Evolutionary conservation across 2,888 invertebrate genomes (phyloP).

Genomic region (Aporophyla lueneburgensis): DNA sequence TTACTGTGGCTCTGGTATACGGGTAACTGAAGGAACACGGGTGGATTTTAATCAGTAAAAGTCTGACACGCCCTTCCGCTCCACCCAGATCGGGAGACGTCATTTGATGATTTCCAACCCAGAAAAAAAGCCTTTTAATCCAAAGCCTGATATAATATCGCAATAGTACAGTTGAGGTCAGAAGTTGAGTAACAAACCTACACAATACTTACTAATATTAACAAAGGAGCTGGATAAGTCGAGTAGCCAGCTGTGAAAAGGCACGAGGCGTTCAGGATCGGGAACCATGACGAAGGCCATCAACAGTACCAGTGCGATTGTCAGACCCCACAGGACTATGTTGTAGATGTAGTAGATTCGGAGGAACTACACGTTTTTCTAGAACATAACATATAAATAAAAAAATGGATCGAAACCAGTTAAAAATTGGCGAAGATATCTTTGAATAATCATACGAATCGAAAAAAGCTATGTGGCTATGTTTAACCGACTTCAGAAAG

Average conservation of each 20-base stretch:
- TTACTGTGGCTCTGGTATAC: no score
- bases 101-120: no score
- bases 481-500: no score
- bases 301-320: slow-evolving; percentile 1
- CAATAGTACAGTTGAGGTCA: not conserved
- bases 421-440: not conserved
- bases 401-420: not conserved
- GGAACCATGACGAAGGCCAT: not conserved
- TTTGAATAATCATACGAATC: not conserved
- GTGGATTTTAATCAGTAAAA: no score
- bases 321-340: slow-evolving; percentile 26
- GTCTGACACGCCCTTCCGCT: no score
- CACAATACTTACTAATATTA: slow-evolving; percentile 38
- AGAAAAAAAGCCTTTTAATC: not conserved
- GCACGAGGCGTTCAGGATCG: fast-evolving
- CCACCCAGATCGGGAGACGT: no score
- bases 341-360: slow-evolving; percentile 43
- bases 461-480: no score
- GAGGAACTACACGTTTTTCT: slow-evolving; percentile 47
- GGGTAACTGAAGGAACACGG: no score
- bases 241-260: not conserved
- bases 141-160: not conserved
- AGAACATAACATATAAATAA: slow-evolving; percentile 1
- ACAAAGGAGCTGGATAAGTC: slow-evolving; percentile 20
- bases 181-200: not conserved